Base-by-base conservation (phyloP, 35 echinoderm and acorn worm species). In the Diadema setosum region DNA sequence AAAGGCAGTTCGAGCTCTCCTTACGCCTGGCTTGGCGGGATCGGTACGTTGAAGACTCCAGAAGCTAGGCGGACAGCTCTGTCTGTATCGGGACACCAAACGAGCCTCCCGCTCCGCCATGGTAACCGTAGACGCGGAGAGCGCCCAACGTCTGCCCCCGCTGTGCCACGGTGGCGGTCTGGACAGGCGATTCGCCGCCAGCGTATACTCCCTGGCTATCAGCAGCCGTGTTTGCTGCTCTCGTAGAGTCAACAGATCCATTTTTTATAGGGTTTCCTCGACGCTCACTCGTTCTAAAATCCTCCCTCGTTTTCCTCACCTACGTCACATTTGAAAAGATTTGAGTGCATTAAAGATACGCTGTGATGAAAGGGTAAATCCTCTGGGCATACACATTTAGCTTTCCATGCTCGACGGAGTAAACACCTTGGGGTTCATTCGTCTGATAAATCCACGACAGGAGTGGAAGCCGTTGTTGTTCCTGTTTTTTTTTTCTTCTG, bases 1-100 rank as follows among this genome's bases (percentile, higher is more conserved):
- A 76, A 40, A 0, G 33, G 70, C 70, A 11, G 70, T 76, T 43
- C 18, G 37, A 1, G 70, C 70, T 35, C 70, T 36, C 20, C 39
- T 76, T 35, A 76, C 23, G 17, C 70, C 70, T 40, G 70, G 70
- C 20, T 42, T 42, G 8, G 70, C 70, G 23, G 70, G 37, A 2
- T 76, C 70, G 70, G 33, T 76, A 32, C 70, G 37, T 8, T 76
- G 70, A 32, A 76, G 43, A 43, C 70, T 76, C 70, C 70, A 76
- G 43, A 76, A 76, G 8, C 33, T 40, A 20, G 70, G 70, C 0
- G 70, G 70, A 20, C 70, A 76, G 24, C 70, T 76, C 20, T 41
- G 33, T n/a, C 33, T 76, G 6, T 18, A 15, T 8, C 35, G 37
- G n/a, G 70, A 40, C 20, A 76, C 39, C 1, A 76, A 20, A 20